Evolutionary conservation across 2,888 invertebrate genomes (phyloP).

Genomic region (Acanthosepion esculentum): DNA sequence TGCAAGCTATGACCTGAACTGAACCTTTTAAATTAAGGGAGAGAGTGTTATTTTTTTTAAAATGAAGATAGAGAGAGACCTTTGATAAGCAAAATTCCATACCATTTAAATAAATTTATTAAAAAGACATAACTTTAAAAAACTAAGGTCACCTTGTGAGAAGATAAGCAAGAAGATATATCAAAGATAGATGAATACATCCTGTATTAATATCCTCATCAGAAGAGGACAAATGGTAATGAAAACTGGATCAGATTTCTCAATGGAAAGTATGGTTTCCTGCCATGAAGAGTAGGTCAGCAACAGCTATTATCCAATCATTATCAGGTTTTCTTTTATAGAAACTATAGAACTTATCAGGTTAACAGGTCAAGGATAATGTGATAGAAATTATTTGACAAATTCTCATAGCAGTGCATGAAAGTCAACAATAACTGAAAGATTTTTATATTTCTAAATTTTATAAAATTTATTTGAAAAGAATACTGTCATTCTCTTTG

Average conservation of each 20-base stretch:
- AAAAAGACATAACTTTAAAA: too few relatives aligned
- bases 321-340: neutral
- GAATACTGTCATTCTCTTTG: too few relatives aligned
- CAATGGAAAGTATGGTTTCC: constrained; percentile 12
- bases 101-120: too few relatives aligned
- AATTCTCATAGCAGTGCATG: neutral
- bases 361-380: constrained; percentile 21
- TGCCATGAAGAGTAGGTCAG: neutral
- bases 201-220: neutral
- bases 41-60: too few relatives aligned
- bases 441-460: neutral
- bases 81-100: too few relatives aligned
- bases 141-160: neutral
- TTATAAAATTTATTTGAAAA: neutral
- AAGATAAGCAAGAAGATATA: neutral
- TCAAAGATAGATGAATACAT: neutral
- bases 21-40: too few relatives aligned
- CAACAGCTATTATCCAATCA: constrained; percentile 20
- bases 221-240: neutral
- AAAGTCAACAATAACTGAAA: neutral
- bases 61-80: too few relatives aligned
- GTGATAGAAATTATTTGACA: neutral
- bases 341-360: neutral
- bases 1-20: too few relatives aligned
- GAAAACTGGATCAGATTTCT: neutral